These are phyloP conservation scores for Linyphia triangularis DNA, from an alignment of 2,888 invertebrate genomes.

Conservation along the genomic window DNA sequence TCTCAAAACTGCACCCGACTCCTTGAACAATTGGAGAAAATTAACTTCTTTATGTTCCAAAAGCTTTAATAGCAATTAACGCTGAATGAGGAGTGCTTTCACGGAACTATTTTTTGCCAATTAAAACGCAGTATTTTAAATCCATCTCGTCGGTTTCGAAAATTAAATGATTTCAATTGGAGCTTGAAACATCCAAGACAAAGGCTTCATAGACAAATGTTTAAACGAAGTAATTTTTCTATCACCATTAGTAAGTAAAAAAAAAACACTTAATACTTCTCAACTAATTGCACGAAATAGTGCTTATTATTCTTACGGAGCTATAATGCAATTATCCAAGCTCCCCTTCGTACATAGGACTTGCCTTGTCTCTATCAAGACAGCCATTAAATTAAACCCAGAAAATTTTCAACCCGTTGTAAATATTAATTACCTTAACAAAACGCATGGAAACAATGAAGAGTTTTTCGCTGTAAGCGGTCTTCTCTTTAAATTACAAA, in stretches of 20 bases:
- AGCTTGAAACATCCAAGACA: background rate
- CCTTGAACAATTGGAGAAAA: background rate
- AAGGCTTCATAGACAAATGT: background rate
- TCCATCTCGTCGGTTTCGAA: background rate
- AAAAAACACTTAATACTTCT: background rate
- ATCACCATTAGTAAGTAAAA: conserved; percentile 10
- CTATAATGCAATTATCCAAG: conserved; percentile 11
- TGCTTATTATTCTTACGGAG: conserved; percentile 26
- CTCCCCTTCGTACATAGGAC: background rate
- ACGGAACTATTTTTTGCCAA: background rate
- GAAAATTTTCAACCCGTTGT: conserved; percentile 19
- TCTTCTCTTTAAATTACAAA: background rate
- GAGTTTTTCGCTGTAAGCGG: background rate
- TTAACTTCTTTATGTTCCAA: conserved; percentile 12
- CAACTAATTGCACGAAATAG: conserved; percentile 47
- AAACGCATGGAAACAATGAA: conserved; percentile 24
- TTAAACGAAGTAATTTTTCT: background rate
- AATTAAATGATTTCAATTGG: conserved; percentile 27
- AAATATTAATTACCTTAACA: conserved; percentile 41
- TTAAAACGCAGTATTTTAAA: background rate
- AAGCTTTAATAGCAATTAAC: conserved; percentile 23
- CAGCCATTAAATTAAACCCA: conserved; percentile 42
- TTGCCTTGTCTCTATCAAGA: background rate
- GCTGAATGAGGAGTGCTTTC: background rate
- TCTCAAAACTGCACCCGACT: background rate